Conservation (phyloP, 2,888 invertebrate species). For the Drosophila peninsularis region DNA sequence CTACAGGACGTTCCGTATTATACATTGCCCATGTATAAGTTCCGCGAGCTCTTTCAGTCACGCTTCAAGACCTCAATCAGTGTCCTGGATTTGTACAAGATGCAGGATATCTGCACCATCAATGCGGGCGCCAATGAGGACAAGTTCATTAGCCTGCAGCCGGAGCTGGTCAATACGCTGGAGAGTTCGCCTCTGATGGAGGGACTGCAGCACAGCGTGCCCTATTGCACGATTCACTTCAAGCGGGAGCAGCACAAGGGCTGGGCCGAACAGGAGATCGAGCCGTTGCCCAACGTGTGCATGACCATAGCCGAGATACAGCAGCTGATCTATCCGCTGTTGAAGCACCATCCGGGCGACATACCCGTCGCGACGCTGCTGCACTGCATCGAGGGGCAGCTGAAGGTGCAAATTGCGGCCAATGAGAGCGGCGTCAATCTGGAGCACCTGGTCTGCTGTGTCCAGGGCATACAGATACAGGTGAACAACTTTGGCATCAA, state of each 20-base stretch:
- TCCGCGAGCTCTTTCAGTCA: slow-evolving; percentile 92
- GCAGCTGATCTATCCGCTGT: slow-evolving; percentile 82
- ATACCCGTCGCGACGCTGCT: slow-evolving; percentile 84
- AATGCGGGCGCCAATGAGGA: slow-evolving; percentile 89
- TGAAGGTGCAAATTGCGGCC: slow-evolving; percentile 76
- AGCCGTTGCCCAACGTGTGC: slow-evolving; percentile 87
- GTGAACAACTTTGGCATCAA: slow-evolving; percentile 85
- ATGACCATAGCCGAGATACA: slow-evolving; percentile 84
- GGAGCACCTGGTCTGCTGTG: slow-evolving; percentile 94
- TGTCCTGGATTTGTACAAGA: slow-evolving; percentile 88
- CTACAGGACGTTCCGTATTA: slow-evolving; percentile 90
- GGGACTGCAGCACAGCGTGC: slow-evolving; percentile 85
- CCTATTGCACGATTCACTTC: slow-evolving; percentile 88
- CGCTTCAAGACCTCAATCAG: slow-evolving; percentile 90
- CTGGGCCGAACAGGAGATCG: slow-evolving; percentile 91
- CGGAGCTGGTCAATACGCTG: slow-evolving; percentile 87
- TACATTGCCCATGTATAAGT: slow-evolving; percentile 91
- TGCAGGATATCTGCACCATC: slow-evolving; percentile 91
- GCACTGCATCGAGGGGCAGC: slow-evolving; percentile 83
- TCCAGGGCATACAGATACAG: slow-evolving; percentile 88
- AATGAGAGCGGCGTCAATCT: slow-evolving; percentile 91
- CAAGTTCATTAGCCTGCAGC: slow-evolving; percentile 89
- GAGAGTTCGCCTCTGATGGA: slow-evolving; percentile 85
- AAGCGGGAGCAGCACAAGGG: slow-evolving; percentile 87
- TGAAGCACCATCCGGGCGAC: slow-evolving; percentile 83